phyloP scores from a whole-genome alignment of 2,797 vertebrate genomes.

The Ibycter americanus region DNA sequence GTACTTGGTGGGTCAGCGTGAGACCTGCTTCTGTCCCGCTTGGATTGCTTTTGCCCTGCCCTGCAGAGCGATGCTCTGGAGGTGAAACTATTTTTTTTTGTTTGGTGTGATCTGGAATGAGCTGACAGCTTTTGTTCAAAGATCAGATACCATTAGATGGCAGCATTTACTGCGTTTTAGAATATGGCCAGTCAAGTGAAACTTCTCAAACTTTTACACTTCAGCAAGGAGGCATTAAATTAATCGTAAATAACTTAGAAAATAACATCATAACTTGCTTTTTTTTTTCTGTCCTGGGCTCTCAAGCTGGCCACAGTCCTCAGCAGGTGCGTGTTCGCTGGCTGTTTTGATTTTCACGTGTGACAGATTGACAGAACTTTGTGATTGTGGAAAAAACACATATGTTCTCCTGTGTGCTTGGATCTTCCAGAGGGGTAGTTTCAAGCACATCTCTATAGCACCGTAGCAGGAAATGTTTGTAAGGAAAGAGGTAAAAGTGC shows the following conservation, averaged over 20 bases:
- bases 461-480: not conserved
- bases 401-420: not conserved
- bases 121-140: not conserved
- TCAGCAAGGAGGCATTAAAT: not conserved
- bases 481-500: not conserved
- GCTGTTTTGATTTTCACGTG: not conserved
- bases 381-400: not conserved
- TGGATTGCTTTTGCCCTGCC: not conserved
- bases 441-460: not conserved
- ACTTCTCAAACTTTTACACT: accelerated
- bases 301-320: not conserved
- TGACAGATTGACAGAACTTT: not conserved
- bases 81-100: not conserved
- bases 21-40: not conserved
- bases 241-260: not conserved
- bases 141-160: constrained; percentile 3
- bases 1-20: not conserved
- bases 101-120: not conserved
- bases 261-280: not conserved
- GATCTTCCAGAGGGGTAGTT: not conserved
- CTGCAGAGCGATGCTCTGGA: not conserved
- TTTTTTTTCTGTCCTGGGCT: not conserved
- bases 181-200: not conserved
- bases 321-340: not conserved
- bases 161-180: constrained; percentile 25